Conservation (phyloP, 2,888 invertebrate genomes). For the Noctua comes region DNA sequence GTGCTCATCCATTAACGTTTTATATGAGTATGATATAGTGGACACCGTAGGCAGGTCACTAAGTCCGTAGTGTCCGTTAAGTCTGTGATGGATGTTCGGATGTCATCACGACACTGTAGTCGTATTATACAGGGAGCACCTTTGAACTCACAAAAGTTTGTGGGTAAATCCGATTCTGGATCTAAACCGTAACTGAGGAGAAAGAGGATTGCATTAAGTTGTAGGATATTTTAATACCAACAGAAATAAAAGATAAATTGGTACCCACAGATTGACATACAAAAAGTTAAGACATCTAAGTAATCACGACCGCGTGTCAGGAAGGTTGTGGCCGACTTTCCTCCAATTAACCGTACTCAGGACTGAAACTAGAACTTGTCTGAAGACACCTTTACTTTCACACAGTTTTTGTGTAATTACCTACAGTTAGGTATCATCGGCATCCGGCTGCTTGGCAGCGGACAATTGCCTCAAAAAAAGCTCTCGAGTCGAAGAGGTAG, state of each 20-base stretch:
- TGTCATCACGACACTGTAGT: slow-evolving; percentile 16
- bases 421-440: slow-evolving; percentile 55
- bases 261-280: background rate
- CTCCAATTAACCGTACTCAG: slow-evolving; percentile 43
- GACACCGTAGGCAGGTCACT: slow-evolving; percentile 38
- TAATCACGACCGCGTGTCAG: slow-evolving; percentile 41
- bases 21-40: slow-evolving; percentile 41
- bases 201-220: slow-evolving; percentile 1
- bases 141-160: slow-evolving; percentile 42
- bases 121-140: slow-evolving; percentile 10
- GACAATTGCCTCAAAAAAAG: slow-evolving; percentile 42
- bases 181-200: background rate
- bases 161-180: slow-evolving; percentile 31
- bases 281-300: slow-evolving; percentile 30
- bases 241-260: background rate
- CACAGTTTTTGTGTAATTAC: slow-evolving; percentile 53
- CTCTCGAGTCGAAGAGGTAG: slow-evolving; percentile 11
- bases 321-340: slow-evolving; percentile 46
- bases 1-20: slow-evolving; percentile 43
- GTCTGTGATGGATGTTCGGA: slow-evolving; percentile 46
- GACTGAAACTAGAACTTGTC: slow-evolving; percentile 43
- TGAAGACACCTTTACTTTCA: slow-evolving; percentile 57
- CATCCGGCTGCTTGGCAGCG: slow-evolving; percentile 39
- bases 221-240: background rate
- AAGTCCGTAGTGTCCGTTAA: slow-evolving; percentile 49